Conservation (phyloP, 2,797 vertebrate species). For the Carduelis carduelis region DNA sequence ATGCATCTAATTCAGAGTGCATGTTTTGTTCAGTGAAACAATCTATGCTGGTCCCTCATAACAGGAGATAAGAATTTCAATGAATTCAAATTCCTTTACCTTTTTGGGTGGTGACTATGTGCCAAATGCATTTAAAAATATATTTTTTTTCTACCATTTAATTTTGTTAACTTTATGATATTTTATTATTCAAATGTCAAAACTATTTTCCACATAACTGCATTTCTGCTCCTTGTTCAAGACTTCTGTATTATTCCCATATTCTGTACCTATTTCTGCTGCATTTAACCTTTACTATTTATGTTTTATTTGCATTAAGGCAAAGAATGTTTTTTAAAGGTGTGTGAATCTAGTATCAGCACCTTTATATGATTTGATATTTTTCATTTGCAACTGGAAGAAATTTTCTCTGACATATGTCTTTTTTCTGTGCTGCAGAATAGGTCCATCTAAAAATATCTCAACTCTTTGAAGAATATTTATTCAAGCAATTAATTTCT, state of each 20-base stretch:
- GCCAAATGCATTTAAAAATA: background rate
- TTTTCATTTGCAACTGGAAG: background rate
- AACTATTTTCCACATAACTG: background rate
- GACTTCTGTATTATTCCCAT: background rate
- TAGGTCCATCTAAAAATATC: background rate
- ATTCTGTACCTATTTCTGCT: background rate
- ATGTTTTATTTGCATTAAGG: background rate
- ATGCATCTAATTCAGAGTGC: slow-evolving; percentile 57
- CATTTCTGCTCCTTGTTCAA: background rate
- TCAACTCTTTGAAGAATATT: background rate
- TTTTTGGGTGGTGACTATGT: background rate
- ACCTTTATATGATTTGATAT: background rate
- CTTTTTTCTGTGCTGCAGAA: background rate
- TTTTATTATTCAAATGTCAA: background rate
- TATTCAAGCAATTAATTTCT: slow-evolving; percentile 6
- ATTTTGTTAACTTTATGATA: background rate
- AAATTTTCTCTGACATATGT: background rate
- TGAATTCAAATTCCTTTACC: slow-evolving; percentile 23
- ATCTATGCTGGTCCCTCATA: slow-evolving; percentile 38
- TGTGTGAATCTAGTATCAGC: background rate
- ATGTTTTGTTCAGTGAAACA: slow-evolving; percentile 40
- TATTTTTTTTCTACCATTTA: background rate
- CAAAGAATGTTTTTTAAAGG: background rate
- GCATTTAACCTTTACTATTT: background rate
- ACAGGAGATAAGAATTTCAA: slow-evolving; percentile 57